Evolutionary conservation across 2,113 vertebrate genomes (phyloP).

Genomic region (Mobula birostris): DNA sequence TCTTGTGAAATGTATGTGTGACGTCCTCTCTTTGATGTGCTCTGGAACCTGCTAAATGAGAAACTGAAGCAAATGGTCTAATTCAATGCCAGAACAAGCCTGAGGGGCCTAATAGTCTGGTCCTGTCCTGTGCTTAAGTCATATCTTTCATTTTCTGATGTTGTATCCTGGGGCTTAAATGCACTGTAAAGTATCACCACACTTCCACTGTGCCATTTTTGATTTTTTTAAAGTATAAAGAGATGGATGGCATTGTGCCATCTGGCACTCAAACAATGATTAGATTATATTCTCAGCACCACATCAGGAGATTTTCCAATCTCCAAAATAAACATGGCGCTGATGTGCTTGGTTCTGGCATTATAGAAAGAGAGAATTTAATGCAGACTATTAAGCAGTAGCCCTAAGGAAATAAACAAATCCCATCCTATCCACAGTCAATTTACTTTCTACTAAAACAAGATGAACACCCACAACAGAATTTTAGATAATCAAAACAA

Average conservation of each 20-base stretch:
- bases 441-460: neutral
- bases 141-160: neutral
- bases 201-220: neutral
- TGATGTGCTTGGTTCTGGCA: neutral
- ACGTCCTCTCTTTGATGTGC: neutral
- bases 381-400: neutral
- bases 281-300: slow-evolving; percentile 21
- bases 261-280: slow-evolving; percentile 20
- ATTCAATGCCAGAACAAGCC: neutral
- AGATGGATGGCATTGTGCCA: slow-evolving; percentile 9
- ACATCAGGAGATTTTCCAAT: neutral
- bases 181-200: neutral
- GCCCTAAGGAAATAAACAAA: slow-evolving; percentile 15
- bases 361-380: neutral
- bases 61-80: neutral
- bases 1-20: neutral
- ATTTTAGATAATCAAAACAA: slow-evolving; percentile 9
- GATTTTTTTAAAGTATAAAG: neutral
- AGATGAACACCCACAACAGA: neutral
- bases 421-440: neutral
- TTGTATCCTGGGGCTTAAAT: neutral
- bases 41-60: neutral
- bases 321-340: neutral
- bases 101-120: neutral
- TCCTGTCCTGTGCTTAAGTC: neutral